phyloP scores from a whole-genome alignment of 92 coral and sea anemone genomes.

The Actinernus sp. region DNA sequence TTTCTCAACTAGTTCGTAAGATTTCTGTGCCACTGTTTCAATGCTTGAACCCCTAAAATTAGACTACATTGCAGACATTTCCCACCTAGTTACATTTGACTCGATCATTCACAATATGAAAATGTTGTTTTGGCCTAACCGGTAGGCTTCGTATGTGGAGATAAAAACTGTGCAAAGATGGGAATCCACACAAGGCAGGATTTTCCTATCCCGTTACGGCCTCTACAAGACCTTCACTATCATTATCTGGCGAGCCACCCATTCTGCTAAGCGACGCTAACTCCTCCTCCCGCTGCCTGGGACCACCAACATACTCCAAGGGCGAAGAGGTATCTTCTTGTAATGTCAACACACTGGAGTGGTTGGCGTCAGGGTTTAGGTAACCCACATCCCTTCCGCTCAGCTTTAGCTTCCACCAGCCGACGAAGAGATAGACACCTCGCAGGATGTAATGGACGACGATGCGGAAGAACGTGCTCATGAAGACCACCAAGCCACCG shows the following conservation, averaged over 20 bases:
- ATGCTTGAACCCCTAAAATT: too few species aligned
- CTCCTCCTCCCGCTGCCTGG: not conserved
- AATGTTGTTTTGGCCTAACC: too few species aligned
- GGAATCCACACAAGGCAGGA: too few species aligned
- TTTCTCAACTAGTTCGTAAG: too few species aligned
- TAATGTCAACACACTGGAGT: not conserved
- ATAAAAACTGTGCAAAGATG: too few species aligned
- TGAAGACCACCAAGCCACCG: slow-evolving; percentile 93
- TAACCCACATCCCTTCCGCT: slow-evolving; percentile 64
- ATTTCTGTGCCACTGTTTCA: too few species aligned
- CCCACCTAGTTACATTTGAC: too few species aligned
- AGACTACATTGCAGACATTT: too few species aligned
- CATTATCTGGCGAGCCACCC: not conserved
- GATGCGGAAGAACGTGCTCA: slow-evolving; percentile 86
- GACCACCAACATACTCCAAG: not conserved
- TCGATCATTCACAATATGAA: too few species aligned
- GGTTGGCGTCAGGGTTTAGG: slow-evolving; percentile 13
- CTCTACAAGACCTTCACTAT: not conserved
- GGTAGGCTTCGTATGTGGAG: too few species aligned
- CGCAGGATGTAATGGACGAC: slow-evolving; percentile 84
- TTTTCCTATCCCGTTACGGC: not conserved
- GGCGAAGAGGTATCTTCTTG: not conserved
- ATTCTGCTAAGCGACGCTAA: not conserved
- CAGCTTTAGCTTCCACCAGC: slow-evolving; percentile 58
- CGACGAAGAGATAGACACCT: slow-evolving; percentile 39